Conservation (phyloP, 1,140 invertebrate genomes). For the Platyura marginata region DNA sequence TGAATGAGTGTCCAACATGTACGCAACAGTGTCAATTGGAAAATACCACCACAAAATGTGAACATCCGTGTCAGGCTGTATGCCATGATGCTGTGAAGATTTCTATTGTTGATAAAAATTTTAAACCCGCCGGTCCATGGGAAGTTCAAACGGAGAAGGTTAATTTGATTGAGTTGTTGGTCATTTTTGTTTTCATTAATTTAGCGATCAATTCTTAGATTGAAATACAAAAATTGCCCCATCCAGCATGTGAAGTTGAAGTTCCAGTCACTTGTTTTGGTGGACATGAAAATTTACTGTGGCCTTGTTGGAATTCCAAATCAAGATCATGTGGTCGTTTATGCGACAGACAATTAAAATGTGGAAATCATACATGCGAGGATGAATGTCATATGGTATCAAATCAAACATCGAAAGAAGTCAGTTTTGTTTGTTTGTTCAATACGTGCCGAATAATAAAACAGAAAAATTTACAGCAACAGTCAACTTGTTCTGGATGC, state of each 20-base stretch:
- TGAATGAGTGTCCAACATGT: slow-evolving; percentile 72
- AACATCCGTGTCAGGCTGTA: slow-evolving; percentile 48
- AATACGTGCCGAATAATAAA: not conserved
- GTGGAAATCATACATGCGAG: slow-evolving; percentile 63
- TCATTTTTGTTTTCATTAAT: no score
- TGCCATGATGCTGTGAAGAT: slow-evolving; percentile 70
- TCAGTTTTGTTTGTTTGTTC: slow-evolving; percentile 11
- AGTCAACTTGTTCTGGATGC: slow-evolving; percentile 46
- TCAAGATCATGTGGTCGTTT: slow-evolving; percentile 50
- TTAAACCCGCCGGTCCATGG: slow-evolving; percentile 56
- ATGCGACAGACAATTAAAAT: slow-evolving; percentile 48
- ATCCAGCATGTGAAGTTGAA: slow-evolving; percentile 49
- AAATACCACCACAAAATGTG: slow-evolving; percentile 40
- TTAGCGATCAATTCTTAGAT: slow-evolving; percentile 25
- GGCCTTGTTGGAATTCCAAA: slow-evolving; percentile 53
- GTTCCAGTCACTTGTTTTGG: slow-evolving; percentile 63
- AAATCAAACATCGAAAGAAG: slow-evolving; percentile 24
- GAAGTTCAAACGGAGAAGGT: slow-evolving; percentile 41
- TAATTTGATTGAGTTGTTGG: not conserved
- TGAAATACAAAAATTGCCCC: slow-evolving; percentile 45
- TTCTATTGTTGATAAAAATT: slow-evolving; percentile 33
- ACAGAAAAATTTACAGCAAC: slow-evolving; percentile 6
- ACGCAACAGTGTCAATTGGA: slow-evolving; percentile 41
- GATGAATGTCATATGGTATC: slow-evolving; percentile 48
- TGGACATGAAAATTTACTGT: slow-evolving; percentile 54